Evolutionary conservation across 64 coral and sea anemone genomes (phyloP).

Genomic region (Stylophora pistillata): DNA sequence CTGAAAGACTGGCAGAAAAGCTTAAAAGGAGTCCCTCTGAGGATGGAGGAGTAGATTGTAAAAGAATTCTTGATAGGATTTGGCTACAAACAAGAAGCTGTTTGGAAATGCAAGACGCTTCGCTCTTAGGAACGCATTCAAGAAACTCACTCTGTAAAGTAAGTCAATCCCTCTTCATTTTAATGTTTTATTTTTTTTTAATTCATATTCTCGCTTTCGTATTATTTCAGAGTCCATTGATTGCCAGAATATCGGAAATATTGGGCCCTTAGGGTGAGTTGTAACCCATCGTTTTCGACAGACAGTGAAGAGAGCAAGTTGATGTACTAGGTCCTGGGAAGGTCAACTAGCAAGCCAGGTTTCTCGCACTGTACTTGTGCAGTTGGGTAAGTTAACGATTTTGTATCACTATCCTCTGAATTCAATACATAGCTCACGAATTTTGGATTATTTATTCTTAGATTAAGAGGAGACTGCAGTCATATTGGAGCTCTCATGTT

Average conservation of each 20-base stretch:
- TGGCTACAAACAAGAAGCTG: constrained; percentile 25
- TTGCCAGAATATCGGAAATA: constrained; percentile 23
- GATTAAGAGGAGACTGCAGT: constrained; percentile 47
- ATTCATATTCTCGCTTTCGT: too few species aligned
- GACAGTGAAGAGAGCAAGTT: constrained; percentile 49
- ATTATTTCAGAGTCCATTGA: constrained; percentile 32
- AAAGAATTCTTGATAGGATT: constrained; percentile 48
- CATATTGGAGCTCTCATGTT: constrained; percentile 42
- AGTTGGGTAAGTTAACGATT: constrained; percentile 12
- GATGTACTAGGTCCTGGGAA: constrained; percentile 28
- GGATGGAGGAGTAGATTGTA: constrained; percentile 59
- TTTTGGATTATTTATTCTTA: neutral
- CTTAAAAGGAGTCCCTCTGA: constrained; percentile 1
- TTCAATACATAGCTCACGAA: neutral
- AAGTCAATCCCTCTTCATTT: constrained; percentile 1
- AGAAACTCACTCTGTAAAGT: constrained; percentile 51
- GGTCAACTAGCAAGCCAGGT: constrained; percentile 7
- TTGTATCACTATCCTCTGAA: neutral
- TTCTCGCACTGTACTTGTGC: constrained; percentile 36
- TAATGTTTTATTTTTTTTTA: constrained; percentile 35
- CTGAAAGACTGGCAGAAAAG: constrained; percentile 51
- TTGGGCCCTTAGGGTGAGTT: constrained; percentile 27
- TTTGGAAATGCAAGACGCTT: constrained; percentile 60
- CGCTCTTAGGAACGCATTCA: constrained; percentile 57
- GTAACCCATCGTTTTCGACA: constrained; percentile 45